Evolutionary conservation across 2,888 invertebrate species (phyloP), one percentile per base, ranked within the genome.

Genomic region (Tineola bisselliella): DNA sequence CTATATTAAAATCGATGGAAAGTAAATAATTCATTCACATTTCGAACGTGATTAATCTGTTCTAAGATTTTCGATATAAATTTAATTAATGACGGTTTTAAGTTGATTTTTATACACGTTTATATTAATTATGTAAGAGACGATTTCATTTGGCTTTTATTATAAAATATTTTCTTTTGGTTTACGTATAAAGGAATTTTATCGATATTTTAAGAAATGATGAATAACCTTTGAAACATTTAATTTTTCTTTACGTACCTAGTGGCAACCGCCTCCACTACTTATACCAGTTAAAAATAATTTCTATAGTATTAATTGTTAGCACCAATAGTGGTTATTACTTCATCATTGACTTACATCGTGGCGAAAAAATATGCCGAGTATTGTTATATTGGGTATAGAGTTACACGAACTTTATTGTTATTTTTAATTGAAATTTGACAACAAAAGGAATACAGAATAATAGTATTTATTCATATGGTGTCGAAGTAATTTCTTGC

Each of bases 31-130:
- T 5, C 8, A 48, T 48, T 43, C 17, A 12, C 11, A 8, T 12
- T 58, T 58, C 8, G 13, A 33, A 58, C 58, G 58, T 58, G 58
- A 33, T 58, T 15, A 15, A 58, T 58, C 58, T 54, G 8, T 54
- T 18, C 15, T 10, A 15, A 17, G 48, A 38, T 25, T 25, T 25
- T 25, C 8, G 43, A 5, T 48, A 15, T 48, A 17, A 48, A 17
- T 48, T 48, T 15, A 15, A 48, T 48, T 6, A 17, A 48, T 48
- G 38, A 38, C n/a, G 43, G 8, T 15, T 17, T n/a, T 17, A 17
- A 8, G 48, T 48, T 48, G 15, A 48, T 48, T 17, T 38, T 44
- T 48, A 6, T 48, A n/a, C 48, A 48, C 48, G 48, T 48, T 17
- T 48, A 1, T 13, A 3, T 43, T 15, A 15, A 38, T 48, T 48